Evolutionary conservation across 1,140 invertebrate species (phyloP).

Genomic region (Micrasema longulum): DNA sequence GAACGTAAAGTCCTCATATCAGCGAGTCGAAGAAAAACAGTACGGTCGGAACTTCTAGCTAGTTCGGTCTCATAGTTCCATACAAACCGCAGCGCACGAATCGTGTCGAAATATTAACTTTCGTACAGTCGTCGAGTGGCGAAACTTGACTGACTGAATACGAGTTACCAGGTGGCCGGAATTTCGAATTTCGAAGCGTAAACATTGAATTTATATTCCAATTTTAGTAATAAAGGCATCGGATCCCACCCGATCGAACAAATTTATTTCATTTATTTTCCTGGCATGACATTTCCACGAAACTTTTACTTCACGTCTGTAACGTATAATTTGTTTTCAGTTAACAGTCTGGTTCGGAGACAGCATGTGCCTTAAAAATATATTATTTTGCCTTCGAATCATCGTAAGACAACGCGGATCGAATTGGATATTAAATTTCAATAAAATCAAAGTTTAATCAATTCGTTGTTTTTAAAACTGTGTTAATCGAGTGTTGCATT

Average conservation of each 20-base stretch:
- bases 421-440: constrained; percentile 15
- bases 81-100: background rate
- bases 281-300: too few species aligned
- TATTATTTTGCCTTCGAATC: constrained; percentile 16
- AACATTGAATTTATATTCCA: too few species aligned
- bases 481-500: background rate
- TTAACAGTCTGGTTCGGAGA: too few species aligned
- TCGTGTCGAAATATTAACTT: constrained; percentile 39
- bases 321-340: background rate
- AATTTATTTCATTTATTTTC: too few species aligned
- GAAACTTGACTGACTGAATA: too few species aligned
- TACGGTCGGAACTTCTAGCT: background rate
- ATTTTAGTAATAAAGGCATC: too few species aligned
- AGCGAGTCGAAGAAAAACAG: background rate
- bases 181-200: constrained; percentile 21
- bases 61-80: background rate
- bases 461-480: background rate
- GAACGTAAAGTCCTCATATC: constrained; percentile 22
- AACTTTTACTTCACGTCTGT: too few species aligned
- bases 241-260: too few species aligned
- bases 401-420: background rate
- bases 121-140: constrained; percentile 26
- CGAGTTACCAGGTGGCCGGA: constrained; percentile 16
- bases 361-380: constrained; percentile 23
- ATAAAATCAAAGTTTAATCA: background rate